These are phyloP conservation scores for Entomobrya proxima DNA, from an alignment of 2,888 invertebrate species.

Conservation along the genomic window DNA sequence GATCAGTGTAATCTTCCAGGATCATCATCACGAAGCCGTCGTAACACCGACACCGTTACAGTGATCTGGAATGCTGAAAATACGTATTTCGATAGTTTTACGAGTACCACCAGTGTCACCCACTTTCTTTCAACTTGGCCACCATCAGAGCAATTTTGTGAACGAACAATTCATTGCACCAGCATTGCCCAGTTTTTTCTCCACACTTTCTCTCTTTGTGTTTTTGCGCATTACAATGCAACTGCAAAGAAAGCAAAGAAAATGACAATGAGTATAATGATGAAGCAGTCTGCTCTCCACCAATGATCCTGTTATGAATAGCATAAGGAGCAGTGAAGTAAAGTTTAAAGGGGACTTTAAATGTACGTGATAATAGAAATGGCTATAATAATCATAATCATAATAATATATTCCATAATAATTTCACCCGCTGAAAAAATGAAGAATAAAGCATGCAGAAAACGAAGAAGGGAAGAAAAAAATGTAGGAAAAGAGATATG, in stretches of 20 bases:
- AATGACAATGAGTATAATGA: slow-evolving; percentile 1
- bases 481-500: neutral
- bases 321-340: neutral
- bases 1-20: too few species aligned
- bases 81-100: slow-evolving; percentile 23
- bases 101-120: neutral
- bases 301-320: neutral
- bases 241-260: neutral
- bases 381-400: slow-evolving; percentile 30
- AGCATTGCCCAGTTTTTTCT: neutral
- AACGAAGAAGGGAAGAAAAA: slow-evolving; percentile 3
- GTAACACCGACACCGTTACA: slow-evolving; percentile 21
- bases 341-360: neutral
- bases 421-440: slow-evolving; percentile 36
- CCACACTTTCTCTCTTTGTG: neutral
- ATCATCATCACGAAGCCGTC: neutral
- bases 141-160: slow-evolving; percentile 43
- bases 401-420: slow-evolving; percentile 37
- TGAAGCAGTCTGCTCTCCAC: neutral
- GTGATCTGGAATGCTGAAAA: slow-evolving; percentile 31
- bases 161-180: slow-evolving; percentile 41
- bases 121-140: neutral
- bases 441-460: slow-evolving; percentile 31
- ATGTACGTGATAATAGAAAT: slow-evolving; percentile 19
- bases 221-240: slow-evolving; percentile 16